Conservation (phyloP, 2,888 invertebrate species). For the Meiosimyza platycephala region DNA sequence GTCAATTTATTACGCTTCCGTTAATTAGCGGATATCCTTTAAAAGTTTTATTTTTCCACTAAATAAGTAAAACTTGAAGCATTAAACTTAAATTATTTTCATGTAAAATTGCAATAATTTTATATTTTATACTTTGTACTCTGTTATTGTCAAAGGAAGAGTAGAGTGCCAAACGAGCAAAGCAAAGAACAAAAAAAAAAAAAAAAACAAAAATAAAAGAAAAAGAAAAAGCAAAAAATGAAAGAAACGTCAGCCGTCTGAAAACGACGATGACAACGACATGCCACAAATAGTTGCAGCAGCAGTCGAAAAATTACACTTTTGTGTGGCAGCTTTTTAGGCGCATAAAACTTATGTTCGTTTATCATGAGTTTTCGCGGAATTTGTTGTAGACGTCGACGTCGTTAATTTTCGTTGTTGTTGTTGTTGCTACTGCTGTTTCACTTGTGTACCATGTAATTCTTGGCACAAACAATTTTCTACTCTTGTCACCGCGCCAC, state of each 20-base stretch:
- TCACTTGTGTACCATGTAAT: slow-evolving; percentile 41
- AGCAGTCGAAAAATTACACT: slow-evolving; percentile 22
- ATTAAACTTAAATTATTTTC: slow-evolving; percentile 8
- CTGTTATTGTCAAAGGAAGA: slow-evolving; percentile 36
- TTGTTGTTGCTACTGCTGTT: slow-evolving; percentile 4
- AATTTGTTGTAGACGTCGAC: slow-evolving; percentile 36
- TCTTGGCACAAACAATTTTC: slow-evolving; percentile 39
- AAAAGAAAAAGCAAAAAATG: slow-evolving; percentile 23
- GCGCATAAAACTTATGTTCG: slow-evolving; percentile 41
- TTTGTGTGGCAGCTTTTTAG: slow-evolving; percentile 28
- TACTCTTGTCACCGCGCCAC: slow-evolving; percentile 13
- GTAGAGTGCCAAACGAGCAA: slow-evolving; percentile 27
- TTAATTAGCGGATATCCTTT: slow-evolving; percentile 16
- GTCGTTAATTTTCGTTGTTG: neutral
- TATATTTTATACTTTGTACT: slow-evolving; percentile 7
- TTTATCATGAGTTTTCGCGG: slow-evolving; percentile 44
- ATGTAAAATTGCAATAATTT: neutral
- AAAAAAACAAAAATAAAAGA: slow-evolving; percentile 20
- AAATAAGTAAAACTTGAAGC: neutral
- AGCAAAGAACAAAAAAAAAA: slow-evolving; percentile 15
- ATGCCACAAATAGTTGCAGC: slow-evolving; percentile 39
- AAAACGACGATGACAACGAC: slow-evolving; percentile 35
- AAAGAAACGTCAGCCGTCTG: slow-evolving; percentile 23
- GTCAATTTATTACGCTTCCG: neutral
- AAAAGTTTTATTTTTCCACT: slow-evolving; percentile 9